Evolutionary conservation across 1,140 invertebrate genomes (phyloP).

Genomic region (Trachymyrmex septentrionalis): DNA sequence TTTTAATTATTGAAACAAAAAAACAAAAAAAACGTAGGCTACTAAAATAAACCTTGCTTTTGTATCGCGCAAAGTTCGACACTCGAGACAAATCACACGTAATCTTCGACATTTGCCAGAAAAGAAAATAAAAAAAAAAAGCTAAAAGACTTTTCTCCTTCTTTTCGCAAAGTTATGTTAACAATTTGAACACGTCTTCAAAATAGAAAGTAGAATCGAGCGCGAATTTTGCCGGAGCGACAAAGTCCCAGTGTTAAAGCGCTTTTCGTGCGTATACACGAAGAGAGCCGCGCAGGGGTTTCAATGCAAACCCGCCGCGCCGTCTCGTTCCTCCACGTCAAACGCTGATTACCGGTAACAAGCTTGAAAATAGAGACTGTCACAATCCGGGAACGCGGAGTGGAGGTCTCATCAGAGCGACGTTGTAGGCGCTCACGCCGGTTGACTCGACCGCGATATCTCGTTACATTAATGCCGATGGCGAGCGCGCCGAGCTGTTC

Average conservation of each 20-base stretch:
- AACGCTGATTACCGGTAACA: conserved; percentile 61
- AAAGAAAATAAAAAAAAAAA: background rate
- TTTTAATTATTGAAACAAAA: conserved; percentile 1
- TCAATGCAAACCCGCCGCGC: conserved; percentile 16
- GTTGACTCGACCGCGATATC: conserved; percentile 69
- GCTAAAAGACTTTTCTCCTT: background rate
- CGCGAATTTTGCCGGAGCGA: background rate
- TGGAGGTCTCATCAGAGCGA: conserved; percentile 66
- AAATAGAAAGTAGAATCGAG: background rate
- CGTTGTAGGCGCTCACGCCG: conserved; percentile 24
- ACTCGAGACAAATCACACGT: background rate
- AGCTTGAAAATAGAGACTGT: conserved; percentile 63
- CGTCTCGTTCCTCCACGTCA: conserved; percentile 56
- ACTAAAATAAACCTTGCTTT: background rate
- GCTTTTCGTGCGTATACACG: conserved; percentile 3
- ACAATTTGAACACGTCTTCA: background rate
- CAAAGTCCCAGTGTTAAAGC: background rate
- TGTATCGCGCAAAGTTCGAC: background rate
- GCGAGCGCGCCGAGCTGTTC: conserved; percentile 58
- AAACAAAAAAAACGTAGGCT: background rate
- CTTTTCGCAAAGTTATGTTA: background rate
- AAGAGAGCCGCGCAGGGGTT: conserved; percentile 7
- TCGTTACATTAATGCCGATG: conserved; percentile 76
- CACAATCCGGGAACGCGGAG: conserved; percentile 54
- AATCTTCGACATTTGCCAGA: background rate